A percentile compares a stretch with the other conserved stretches of the same genome.
Conservation (phyloP, 35 echinoderm and acorn worm genomes). For the Apostichopus parvimensis region DNA sequence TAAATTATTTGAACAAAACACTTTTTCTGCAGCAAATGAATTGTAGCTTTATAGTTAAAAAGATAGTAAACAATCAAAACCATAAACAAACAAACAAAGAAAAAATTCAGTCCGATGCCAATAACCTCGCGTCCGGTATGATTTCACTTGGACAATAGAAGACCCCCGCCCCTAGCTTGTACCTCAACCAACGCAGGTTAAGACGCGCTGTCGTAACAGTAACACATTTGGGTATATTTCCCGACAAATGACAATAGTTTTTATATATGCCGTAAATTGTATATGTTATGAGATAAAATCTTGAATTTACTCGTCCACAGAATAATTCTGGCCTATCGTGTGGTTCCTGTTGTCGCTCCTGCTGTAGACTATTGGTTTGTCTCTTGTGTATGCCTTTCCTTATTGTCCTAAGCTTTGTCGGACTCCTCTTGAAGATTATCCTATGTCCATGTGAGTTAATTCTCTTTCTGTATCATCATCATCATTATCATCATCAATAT, state of each 20-base stretch:
- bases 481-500: too few relatives aligned
- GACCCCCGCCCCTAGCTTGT: too few relatives aligned
- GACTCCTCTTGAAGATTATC: constrained; percentile 10
- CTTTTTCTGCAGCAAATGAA: neutral
- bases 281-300: too few relatives aligned
- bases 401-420: constrained; percentile 10
- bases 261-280: too few relatives aligned
- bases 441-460: constrained; percentile 32
- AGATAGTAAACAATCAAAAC: neutral
- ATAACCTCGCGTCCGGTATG: too few relatives aligned
- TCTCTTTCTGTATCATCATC: neutral
- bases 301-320: neutral
- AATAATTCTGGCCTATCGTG: neutral
- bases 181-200: too few relatives aligned
- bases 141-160: too few relatives aligned
- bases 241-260: too few relatives aligned
- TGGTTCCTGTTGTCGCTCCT: neutral
- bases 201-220: too few relatives aligned
- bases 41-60: neutral
- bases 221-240: too few relatives aligned
- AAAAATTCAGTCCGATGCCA: neutral
- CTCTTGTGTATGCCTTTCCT: constrained; percentile 20
- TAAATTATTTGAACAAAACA: neutral
- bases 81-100: neutral
- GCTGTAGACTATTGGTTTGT: constrained; percentile 1